Evolutionary conservation across 2,113 vertebrate species (phyloP).

Genomic region (Catharus minimus): DNA sequence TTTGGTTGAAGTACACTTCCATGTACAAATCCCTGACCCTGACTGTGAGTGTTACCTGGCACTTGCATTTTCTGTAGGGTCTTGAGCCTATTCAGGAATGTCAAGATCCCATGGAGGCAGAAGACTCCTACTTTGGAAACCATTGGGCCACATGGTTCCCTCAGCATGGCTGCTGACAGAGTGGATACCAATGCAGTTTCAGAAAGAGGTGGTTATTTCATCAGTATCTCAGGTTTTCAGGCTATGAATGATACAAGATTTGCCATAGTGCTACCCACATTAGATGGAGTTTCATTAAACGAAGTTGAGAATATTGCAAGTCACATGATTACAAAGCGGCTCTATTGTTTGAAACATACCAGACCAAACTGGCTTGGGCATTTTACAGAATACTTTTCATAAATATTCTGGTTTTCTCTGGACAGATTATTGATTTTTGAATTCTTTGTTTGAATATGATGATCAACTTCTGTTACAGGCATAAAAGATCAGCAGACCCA

Average conservation of each 20-base stretch:
- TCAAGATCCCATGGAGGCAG: neutral
- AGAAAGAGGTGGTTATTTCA: neutral
- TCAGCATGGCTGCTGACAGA: neutral
- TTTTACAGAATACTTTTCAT: neutral
- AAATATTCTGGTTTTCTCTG: neutral
- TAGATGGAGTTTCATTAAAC: neutral
- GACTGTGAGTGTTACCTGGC: neutral
- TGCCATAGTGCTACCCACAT: neutral
- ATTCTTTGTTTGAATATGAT: neutral
- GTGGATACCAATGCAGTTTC: neutral
- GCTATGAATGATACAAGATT: neutral
- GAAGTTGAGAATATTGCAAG: neutral
- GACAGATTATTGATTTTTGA: neutral
- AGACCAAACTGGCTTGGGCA: neutral
- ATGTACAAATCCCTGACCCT: fast-evolving
- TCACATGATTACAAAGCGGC: neutral
- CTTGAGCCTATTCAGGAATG: neutral
- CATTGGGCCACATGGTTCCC: neutral
- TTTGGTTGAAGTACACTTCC: neutral
- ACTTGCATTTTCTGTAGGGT: neutral
- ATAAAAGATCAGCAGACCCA: neutral
- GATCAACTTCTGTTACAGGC: neutral
- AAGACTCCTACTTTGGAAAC: neutral
- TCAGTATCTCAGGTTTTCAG: neutral
- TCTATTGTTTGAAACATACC: neutral